Percentiles rank a stretch among this genome's conserved stretches.
Evolutionary conservation across 2,888 invertebrate species (phyloP).

Genomic region (Gandaritis pyraliata): DNA sequence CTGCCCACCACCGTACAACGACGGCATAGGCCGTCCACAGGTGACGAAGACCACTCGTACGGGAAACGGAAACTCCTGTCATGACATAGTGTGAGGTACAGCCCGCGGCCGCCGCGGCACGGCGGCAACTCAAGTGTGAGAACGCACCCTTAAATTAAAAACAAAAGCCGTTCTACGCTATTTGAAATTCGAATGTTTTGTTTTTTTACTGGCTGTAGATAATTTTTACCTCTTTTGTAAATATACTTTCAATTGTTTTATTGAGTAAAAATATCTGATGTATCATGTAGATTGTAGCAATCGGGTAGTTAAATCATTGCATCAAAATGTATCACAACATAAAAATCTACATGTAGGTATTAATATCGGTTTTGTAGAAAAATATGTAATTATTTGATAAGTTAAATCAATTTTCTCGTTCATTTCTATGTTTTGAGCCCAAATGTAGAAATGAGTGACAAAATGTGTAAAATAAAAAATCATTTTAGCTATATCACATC

Average conservation of each 20-base stretch:
- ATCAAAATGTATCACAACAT: not conserved
- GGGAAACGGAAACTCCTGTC: slow-evolving; percentile 87
- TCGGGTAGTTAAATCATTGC: not conserved
- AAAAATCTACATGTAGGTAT: not conserved
- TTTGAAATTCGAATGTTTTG: slow-evolving; percentile 22
- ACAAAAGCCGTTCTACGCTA: slow-evolving; percentile 8
- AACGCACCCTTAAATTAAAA: slow-evolving; percentile 28
- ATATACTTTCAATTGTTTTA: slow-evolving; percentile 2
- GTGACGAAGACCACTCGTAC: slow-evolving; percentile 88
- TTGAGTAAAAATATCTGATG: not conserved
- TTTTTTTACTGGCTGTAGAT: slow-evolving; percentile 6
- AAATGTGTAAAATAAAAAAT: slow-evolving; percentile 18
- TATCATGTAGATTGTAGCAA: not conserved
- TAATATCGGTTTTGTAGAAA: slow-evolving; percentile 15
- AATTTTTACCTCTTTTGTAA: slow-evolving; percentile 5
- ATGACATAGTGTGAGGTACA: slow-evolving; percentile 81
- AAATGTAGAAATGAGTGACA: slow-evolving; percentile 50
- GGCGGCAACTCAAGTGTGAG: slow-evolving; percentile 65
- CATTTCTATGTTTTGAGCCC: slow-evolving; percentile 63
- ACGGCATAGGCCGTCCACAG: slow-evolving; percentile 71
- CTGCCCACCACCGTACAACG: slow-evolving; percentile 80
- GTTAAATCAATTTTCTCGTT: slow-evolving; percentile 38
- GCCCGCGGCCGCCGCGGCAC: slow-evolving; percentile 65
- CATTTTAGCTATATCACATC: slow-evolving; percentile 32
- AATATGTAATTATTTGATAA: not conserved